Conservation (phyloP, 2,797 vertebrate genomes). For the Triplophysa yarkandensis region DNA sequence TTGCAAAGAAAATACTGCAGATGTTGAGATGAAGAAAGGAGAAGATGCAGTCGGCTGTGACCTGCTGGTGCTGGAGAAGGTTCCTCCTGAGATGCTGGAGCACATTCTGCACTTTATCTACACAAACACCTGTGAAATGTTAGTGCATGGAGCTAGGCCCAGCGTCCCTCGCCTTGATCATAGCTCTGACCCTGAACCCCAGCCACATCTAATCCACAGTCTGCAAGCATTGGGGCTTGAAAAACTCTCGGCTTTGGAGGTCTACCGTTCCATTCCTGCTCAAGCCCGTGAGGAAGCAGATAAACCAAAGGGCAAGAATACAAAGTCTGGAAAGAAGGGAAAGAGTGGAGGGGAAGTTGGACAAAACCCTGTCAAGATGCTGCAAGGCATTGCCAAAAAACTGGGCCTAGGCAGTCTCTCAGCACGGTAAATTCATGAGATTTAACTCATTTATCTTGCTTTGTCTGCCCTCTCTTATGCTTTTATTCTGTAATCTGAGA, state of each 20-base stretch:
- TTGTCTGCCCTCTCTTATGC: background rate
- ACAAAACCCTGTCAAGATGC: constrained; percentile 85
- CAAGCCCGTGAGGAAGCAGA: constrained; percentile 75
- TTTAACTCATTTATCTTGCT: background rate
- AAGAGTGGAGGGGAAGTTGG: constrained; percentile 62
- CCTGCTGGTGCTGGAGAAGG: constrained; percentile 86
- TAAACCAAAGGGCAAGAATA: constrained; percentile 79
- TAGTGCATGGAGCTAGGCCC: constrained; percentile 83
- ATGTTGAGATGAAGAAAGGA: constrained; percentile 75
- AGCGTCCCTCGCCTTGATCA: constrained; percentile 58
- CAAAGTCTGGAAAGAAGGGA: constrained; percentile 78
- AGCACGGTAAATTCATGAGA: constrained; percentile 77
- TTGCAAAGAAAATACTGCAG: constrained; percentile 62
- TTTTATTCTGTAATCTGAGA: background rate
- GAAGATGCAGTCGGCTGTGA: constrained; percentile 89
- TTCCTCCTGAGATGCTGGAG: constrained; percentile 85
- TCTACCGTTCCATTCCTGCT: constrained; percentile 83
- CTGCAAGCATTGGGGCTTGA: constrained; percentile 82
- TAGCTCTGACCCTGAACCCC: constrained; percentile 70
- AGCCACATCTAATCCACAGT: constrained; percentile 82
- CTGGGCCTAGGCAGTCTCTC: constrained; percentile 86
- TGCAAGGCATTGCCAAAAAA: constrained; percentile 88
- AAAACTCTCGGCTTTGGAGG: constrained; percentile 83
- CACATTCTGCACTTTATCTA: constrained; percentile 90
- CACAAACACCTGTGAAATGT: constrained; percentile 90